Base-by-base conservation (phyloP, 2,888 invertebrate genomes). In the Ametastegia equiseti region DNA sequence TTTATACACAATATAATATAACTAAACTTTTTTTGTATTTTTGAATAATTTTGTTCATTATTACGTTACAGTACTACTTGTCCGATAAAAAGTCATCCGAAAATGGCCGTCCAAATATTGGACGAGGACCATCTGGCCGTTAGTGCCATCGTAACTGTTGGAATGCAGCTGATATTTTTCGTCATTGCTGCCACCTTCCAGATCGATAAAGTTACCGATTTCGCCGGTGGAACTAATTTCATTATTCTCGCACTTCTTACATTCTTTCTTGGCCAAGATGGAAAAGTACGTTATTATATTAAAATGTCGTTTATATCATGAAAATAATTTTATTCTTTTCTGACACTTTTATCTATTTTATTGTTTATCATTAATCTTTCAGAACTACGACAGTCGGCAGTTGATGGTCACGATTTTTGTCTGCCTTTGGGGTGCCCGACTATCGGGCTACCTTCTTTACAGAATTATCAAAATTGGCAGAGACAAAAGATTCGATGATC, bases 181-280 rank as follows among this genome's bases (percentile, higher is more conserved):
- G 93, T 96, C 54, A 94, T 98, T 86, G 97, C 97, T 60, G 96
- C 97, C 5, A 94, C 95, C 80, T 96, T 97, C 86, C 97, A 97
- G 92, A 95, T 96, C 92, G 98, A 98, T 91, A 97, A 98, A 92
- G 93, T 98, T 81, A 97, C 98, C 0, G 98, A 98, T 92, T 97
- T 98, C 92, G 98, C 98, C 83, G 97, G 98, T 9, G 98, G 98
- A 81, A 96, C 97, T 81, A 98, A 98, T 92, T 98, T 98, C 92
- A 97, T 98, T 85, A 96, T 97, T 80, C 94, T 98, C 85, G 97
- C 98, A 9, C 92, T 98, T 83, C 93, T 98, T 65, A 98, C 98
- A 39, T 97, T 98, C 92, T 96, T 96, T 88, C 93, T 98, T 60
- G 97, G 97, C 15, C 96, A 97, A 93, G 95, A 95, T 85, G 95